Percentiles rank a stretch among this genome's conserved stretches.
Evolutionary conservation across 2,113 vertebrate genomes (phyloP).

Genomic region (Danionella cerebrum): DNA sequence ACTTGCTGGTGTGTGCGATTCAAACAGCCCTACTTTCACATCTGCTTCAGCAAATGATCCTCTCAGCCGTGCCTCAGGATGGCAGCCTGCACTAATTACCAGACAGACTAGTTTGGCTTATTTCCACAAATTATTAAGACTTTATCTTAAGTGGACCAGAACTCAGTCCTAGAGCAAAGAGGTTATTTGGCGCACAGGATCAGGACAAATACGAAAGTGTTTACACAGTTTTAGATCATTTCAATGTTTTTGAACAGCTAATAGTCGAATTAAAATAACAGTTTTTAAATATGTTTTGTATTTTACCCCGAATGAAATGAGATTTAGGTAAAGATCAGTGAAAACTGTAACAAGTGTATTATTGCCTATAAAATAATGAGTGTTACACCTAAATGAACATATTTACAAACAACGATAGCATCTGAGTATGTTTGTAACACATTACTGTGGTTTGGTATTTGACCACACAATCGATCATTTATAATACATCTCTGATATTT

Average conservation of each 20-base stretch:
- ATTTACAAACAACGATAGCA: too few species aligned
- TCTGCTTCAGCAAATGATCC: constrained; percentile 77
- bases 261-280: too few species aligned
- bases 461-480: too few species aligned
- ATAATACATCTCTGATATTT: too few species aligned
- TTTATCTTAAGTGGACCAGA: constrained; percentile 72
- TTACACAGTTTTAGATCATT: background rate
- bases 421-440: too few species aligned
- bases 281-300: too few species aligned
- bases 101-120: constrained; percentile 81
- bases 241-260: background rate
- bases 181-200: constrained; percentile 62
- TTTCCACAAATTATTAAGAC: constrained; percentile 84
- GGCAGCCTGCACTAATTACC: constrained; percentile 80
- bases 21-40: constrained; percentile 72
- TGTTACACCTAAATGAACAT: too few species aligned
- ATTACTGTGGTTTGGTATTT: too few species aligned
- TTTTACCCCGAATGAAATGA: too few species aligned
- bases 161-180: constrained; percentile 66
- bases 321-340: too few species aligned
- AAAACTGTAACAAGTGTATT: too few species aligned
- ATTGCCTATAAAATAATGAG: too few species aligned
- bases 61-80: constrained; percentile 57
- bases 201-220: constrained; percentile 39
- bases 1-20: constrained; percentile 53